A percentile compares a stretch with the other conserved stretches of the same genome.
These are phyloP conservation scores for Apodemia zela DNA, from an alignment of 2,888 invertebrate species.

Conservation along the genomic window DNA sequence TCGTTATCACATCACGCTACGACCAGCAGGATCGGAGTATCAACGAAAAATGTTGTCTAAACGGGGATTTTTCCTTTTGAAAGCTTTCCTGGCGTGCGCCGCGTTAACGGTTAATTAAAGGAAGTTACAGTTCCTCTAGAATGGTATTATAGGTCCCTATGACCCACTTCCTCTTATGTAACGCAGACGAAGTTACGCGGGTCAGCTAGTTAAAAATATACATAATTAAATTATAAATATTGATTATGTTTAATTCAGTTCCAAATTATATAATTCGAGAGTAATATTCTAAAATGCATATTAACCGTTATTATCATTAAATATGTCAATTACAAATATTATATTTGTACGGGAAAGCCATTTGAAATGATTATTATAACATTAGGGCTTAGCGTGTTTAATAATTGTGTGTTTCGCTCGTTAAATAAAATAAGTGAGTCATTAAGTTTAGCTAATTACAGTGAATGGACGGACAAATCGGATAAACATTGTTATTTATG, in stretches of 20 bases:
- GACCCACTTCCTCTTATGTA: too few species aligned
- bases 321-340: slow-evolving; percentile 14
- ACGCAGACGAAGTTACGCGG: too few species aligned
- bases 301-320: slow-evolving; percentile 14
- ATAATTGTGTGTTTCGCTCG: slow-evolving; percentile 31
- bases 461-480: slow-evolving; percentile 42
- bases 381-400: slow-evolving; percentile 27
- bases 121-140: too few species aligned
- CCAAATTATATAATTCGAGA: neutral
- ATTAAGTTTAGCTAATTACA: slow-evolving; percentile 43
- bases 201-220: too few species aligned
- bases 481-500: slow-evolving; percentile 44
- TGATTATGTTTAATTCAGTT: slow-evolving; percentile 7
- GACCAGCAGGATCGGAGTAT: too few species aligned
- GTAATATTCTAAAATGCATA: slow-evolving; percentile 16
- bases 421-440: slow-evolving; percentile 43
- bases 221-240: too few species aligned
- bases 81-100: too few species aligned
- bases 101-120: too few species aligned
- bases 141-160: too few species aligned
- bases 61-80: too few species aligned
- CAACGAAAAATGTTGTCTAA: too few species aligned
- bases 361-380: slow-evolving; percentile 23
- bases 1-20: too few species aligned
- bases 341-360: slow-evolving; percentile 13